These are phyloP conservation scores for Tanypteryx hageni DNA, from an alignment of 2,888 invertebrate species.

Conservation along the genomic window DNA sequence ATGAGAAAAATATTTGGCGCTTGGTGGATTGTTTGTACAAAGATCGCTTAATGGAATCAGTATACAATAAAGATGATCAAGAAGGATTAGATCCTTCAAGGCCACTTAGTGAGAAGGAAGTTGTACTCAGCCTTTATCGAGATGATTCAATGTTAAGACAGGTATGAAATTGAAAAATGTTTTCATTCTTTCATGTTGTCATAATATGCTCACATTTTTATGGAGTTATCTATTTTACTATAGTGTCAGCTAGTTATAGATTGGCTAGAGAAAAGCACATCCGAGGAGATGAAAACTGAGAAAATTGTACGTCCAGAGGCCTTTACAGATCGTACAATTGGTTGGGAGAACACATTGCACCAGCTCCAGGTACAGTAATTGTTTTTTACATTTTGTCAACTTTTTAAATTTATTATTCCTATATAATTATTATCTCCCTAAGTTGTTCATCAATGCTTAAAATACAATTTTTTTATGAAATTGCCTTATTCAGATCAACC, in stretches of 20 bases:
- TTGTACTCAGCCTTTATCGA: conserved; percentile 79
- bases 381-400: too few relatives aligned
- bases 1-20: conserved; percentile 94
- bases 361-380: conserved; percentile 79
- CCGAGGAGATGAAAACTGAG: conserved; percentile 76
- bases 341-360: conserved; percentile 95
- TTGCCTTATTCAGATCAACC: too few relatives aligned
- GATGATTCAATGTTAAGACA: conserved; percentile 77
- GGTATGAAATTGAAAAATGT: conserved; percentile 69
- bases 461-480: too few relatives aligned
- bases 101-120: conserved; percentile 79
- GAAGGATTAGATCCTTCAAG: conserved; percentile 70
- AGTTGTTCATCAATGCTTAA: too few relatives aligned
- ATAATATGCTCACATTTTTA: conserved; percentile 73
- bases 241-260: conserved; percentile 90
- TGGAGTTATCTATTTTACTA: conserved; percentile 69
- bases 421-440: too few relatives aligned
- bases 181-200: conserved; percentile 73
- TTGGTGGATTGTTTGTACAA: conserved; percentile 88
- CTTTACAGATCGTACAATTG: conserved; percentile 88
- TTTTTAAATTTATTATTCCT: too few relatives aligned
- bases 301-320: conserved; percentile 79
- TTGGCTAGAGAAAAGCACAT: conserved; percentile 92
- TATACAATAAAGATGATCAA: conserved; percentile 67
- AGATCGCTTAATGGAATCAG: conserved; percentile 81